Percentiles rank a stretch among this genome's conserved stretches.
phyloP scores from a whole-genome alignment of 2,113 vertebrate genomes.

The Callospermophilus lateralis region DNA sequence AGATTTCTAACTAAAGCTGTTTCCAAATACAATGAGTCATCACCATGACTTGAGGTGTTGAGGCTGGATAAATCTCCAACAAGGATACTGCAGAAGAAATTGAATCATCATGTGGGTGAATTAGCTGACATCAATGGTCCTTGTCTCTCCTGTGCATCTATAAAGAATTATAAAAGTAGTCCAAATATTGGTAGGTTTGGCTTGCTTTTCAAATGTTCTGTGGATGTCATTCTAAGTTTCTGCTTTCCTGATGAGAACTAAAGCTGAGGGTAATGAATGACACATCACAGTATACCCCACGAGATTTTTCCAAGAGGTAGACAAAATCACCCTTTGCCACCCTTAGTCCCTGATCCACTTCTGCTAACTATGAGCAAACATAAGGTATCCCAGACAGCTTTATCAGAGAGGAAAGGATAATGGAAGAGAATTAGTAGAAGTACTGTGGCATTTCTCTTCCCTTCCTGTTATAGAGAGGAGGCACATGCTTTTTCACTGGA shows the following conservation, averaged over 20 bases:
- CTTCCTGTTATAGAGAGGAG: not conserved
- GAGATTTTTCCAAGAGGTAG: not conserved
- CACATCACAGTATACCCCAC: fast-evolving
- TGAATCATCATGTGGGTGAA: not conserved
- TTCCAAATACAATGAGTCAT: slow-evolving; percentile 31
- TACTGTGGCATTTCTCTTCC: not conserved
- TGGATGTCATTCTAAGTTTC: not conserved
- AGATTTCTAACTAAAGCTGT: slow-evolving; percentile 37
- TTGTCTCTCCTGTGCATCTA: not conserved
- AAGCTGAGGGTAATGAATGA: not conserved
- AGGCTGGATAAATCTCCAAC: not conserved
- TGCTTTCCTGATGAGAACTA: not conserved
- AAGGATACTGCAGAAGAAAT: not conserved
- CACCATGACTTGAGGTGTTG: not conserved
- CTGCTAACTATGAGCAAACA: not conserved
- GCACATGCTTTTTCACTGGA: not conserved
- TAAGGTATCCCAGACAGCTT: not conserved
- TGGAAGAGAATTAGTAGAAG: not conserved
- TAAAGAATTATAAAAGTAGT: not conserved
- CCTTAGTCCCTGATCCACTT: not conserved
- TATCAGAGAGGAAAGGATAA: not conserved
- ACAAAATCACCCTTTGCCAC: not conserved
- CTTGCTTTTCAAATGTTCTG: not conserved
- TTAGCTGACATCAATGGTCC: not conserved
- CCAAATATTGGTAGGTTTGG: not conserved